Evolutionary conservation across 2,797 vertebrate species (phyloP), one percentile per base, ranked within the genome.

Genomic region (Sebastes dallii): DNA sequence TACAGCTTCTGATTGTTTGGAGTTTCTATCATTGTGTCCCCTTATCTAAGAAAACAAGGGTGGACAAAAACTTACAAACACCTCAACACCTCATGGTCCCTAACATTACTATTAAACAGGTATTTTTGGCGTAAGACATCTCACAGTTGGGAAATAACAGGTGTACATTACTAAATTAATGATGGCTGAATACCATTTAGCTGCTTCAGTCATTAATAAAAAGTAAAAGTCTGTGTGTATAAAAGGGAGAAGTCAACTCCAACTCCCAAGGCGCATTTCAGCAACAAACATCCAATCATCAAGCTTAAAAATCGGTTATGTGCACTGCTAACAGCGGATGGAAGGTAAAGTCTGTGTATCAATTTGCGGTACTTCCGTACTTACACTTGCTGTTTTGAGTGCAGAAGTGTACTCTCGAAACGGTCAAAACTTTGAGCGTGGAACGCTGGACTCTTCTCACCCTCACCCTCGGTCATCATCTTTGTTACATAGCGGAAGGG

Each of bases 281-380:
- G 8, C 2, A 29, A 25, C 8, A 59, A 59, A 70, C 4, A 42
- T 20, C n/a, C 3, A 66, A 5, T 52, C 9, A 78, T 7, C 1
- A 4, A n/a, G 13, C 39, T 42, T 27, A 27, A 25, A 30, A 66
- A 6, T 16, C 2, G 6, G 27, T 50, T 56, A 24, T 4, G n/a
- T 30, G 14, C 0, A 0, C 29, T 3, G 8, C 2, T 12, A 29
- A 11, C 6, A 1, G 10, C 2, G 0, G 4, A 3, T 25, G 25
- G 25, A 30, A 60, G 46, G 18, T 50, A n/a, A 20, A 50, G 46
- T 20, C 18, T 50, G 18, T 20, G 46, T 50, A 0, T 50, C 46
- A 50, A 0, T 50, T 50, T 50, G 46, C 8, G 18, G 18, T 20
- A 50, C 46, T 50, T 50, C 18, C 2, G 0, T 50, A 50, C 46